These are phyloP conservation scores for Limenitis camilla DNA, from an alignment of 2,888 invertebrate genomes.

Conservation along the genomic window DNA sequence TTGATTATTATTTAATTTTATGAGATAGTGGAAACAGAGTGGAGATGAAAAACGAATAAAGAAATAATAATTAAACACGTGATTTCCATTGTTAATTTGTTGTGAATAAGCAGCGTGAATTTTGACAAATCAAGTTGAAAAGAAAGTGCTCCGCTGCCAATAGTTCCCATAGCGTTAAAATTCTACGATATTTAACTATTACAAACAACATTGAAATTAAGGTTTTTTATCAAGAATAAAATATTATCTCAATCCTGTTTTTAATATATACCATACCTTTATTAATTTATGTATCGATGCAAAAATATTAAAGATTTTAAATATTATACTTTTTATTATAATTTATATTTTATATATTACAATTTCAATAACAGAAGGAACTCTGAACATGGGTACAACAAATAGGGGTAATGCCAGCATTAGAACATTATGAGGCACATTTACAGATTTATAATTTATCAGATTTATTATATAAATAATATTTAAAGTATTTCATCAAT, in stretches of 20 bases:
- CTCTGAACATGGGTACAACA: too few relatives aligned
- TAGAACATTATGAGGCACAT: too few relatives aligned
- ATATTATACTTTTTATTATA: too few relatives aligned
- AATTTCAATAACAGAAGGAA: too few relatives aligned
- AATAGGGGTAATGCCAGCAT: too few relatives aligned
- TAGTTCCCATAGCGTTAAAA: constrained; percentile 34
- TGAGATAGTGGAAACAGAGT: constrained; percentile 21
- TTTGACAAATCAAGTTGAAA: constrained; percentile 51
- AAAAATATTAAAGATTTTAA: too few relatives aligned
- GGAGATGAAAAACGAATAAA: constrained; percentile 7
- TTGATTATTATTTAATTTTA: constrained; percentile 34
- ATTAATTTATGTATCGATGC: too few relatives aligned
- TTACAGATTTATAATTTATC: too few relatives aligned
- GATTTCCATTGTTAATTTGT: constrained; percentile 1
- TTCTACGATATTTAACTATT: constrained; percentile 1
- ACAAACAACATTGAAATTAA: neutral
- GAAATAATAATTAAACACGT: constrained; percentile 18
- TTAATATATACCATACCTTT: neutral
- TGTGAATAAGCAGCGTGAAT: constrained; percentile 20
- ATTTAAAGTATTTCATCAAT: too few relatives aligned
- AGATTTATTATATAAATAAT: too few relatives aligned
- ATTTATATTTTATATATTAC: too few relatives aligned
- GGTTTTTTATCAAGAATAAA: neutral
- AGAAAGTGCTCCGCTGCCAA: constrained; percentile 54
- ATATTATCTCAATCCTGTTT: neutral